Base-by-base conservation (phyloP, 2,113 vertebrate genomes). In the Larimichthys crocea region DNA sequence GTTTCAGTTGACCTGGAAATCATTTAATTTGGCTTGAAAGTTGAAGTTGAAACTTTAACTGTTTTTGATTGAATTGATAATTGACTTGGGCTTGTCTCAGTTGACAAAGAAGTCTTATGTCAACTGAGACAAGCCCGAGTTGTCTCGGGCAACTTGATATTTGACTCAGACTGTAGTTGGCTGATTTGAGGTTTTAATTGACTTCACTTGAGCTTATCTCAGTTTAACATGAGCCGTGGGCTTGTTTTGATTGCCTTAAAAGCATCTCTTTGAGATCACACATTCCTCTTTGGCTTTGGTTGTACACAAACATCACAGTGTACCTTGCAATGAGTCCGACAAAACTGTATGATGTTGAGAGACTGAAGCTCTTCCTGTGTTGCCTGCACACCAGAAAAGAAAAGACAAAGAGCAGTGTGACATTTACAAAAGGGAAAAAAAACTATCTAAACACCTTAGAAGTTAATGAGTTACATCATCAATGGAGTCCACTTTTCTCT, bases 391-490 rank as follows among this genome's bases (percentile, higher is more conserved):
- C 17, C 29, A 24, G 9, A 40, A 29, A 52, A 61, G 49, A 50
- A 52, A 5, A 5, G 1, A 12, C 3, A 2, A 5, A 15, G n/a
- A 53, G 12, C 22, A 55, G 60, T 42, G 14, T 76, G 60, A 66
- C 72, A 49, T 76, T 76, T 69, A 16, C 42, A 24, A 24, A 49
- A 4, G 6, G 7, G 6, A 0, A 40, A 29, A 29, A 44, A 20
- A 15, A 40, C 52, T 48, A 16, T 46, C 3, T 3, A 24, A 48
- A 50, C 57, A 68, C 48, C 67, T 72, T 56, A 63, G 22, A 59
- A 79, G 17, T 42, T 50, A 80, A 70, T 48, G 61, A 76, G 62
- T 57, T 66, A 40, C 35, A 59, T 52, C 50, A 26, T 29, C 49
- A 49, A 53, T 1, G 17, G 12, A 15, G 0, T 19, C 26, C 15